Conservation (phyloP, 2,888 invertebrate genomes). For the Ferrisia virgata region DNA sequence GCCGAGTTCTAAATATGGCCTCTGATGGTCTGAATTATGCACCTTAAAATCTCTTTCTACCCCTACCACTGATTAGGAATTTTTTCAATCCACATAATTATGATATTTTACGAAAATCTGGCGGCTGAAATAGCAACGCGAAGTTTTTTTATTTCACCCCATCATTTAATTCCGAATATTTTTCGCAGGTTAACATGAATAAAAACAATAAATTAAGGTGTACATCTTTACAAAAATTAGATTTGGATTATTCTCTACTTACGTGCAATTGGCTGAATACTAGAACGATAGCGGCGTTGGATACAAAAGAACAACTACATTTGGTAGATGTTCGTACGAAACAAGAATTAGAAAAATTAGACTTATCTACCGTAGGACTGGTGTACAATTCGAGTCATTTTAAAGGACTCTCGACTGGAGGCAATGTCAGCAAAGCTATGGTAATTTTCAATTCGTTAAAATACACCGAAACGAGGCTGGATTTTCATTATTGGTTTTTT, state of each 20-base stretch:
- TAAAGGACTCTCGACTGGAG: slow-evolving; percentile 90
- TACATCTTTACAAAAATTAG: slow-evolving; percentile 67
- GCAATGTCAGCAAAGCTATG: slow-evolving; percentile 81
- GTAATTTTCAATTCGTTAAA: slow-evolving; percentile 52
- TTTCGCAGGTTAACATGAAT: slow-evolving; percentile 57
- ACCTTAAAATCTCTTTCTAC: too few species aligned
- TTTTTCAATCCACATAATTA: too few species aligned
- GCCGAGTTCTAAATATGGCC: too few species aligned
- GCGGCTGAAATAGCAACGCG: too few species aligned
- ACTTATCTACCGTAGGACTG: slow-evolving; percentile 74
- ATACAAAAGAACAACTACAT: slow-evolving; percentile 79
- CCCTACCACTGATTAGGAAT: too few species aligned
- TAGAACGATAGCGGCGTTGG: slow-evolving; percentile 77
- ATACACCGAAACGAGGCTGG: background rate
- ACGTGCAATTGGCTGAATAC: slow-evolving; percentile 80
- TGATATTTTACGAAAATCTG: too few species aligned
- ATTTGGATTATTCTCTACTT: slow-evolving; percentile 68
- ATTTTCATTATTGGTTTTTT: background rate
- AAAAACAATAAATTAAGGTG: slow-evolving; percentile 60
- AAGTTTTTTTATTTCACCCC: background rate
- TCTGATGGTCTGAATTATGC: too few species aligned
- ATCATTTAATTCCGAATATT: slow-evolving; percentile 23
- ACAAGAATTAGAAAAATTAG: slow-evolving; percentile 78
- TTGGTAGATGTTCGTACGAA: slow-evolving; percentile 85
- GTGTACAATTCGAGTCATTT: slow-evolving; percentile 85